phyloP scores from a whole-genome alignment of 2,888 invertebrate genomes.

The Cheilosia soror region DNA sequence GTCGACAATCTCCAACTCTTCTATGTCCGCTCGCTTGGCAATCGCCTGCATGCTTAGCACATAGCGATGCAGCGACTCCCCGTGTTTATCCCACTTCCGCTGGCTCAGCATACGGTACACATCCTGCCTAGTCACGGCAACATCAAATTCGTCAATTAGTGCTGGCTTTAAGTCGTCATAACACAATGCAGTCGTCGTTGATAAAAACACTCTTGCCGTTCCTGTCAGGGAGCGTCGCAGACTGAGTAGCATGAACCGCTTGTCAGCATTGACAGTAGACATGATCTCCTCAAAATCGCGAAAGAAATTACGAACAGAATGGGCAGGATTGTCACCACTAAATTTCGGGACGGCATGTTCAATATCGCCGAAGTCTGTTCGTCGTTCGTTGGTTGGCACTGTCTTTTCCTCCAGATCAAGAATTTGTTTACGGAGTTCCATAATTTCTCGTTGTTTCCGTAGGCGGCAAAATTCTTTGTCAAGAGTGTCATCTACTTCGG shows the following conservation, averaged over 20 bases:
- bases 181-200: neutral
- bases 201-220: constrained; percentile 5
- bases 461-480: neutral
- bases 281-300: constrained; percentile 44
- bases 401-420: neutral
- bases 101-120: constrained; percentile 32
- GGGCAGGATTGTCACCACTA: constrained; percentile 16
- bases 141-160: constrained; percentile 47
- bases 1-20: neutral
- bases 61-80: constrained; percentile 35
- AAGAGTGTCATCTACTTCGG: neutral
- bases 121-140: constrained; percentile 35
- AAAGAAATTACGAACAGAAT: constrained; percentile 22
- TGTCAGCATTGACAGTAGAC: constrained; percentile 18
- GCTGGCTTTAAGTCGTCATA: constrained; percentile 25
- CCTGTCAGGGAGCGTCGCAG: neutral
- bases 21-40: constrained; percentile 24
- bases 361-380: constrained; percentile 6
- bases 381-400: neutral
- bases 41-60: constrained; percentile 26
- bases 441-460: neutral
- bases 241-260: neutral
- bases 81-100: constrained; percentile 21
- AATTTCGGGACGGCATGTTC: constrained; percentile 29
- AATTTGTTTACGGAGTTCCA: constrained; percentile 5